Evolutionary conservation across 2,113 vertebrate genomes (phyloP), one percentile per base, ranked within the genome.

Genomic region (Mormyrus lacerda): DNA sequence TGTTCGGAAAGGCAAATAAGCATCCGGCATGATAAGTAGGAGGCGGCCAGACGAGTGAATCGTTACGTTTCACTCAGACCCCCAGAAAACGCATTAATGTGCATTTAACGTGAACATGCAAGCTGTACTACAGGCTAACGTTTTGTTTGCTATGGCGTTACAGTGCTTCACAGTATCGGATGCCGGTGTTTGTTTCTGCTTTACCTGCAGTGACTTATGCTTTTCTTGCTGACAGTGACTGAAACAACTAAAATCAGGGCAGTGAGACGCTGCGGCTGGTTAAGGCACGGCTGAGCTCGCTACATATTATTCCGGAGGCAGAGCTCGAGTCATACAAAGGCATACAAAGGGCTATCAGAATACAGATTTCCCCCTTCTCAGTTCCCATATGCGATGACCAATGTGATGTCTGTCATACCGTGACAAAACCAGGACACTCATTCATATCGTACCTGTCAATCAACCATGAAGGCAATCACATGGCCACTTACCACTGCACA

Each of bases 1-100:
- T 94, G 93, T 90, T 93, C 69, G 87, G 55, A 86, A 89, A 89
- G 45, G 51, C 87, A 27, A 39, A 44, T 39, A 31, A 35, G 13
- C 39, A 69, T 50, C 86, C 50, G 21, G 73, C 47, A 89, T 58
- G 65, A 58, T 19, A 69, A 92, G 15, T 45, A 39, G 73, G 48
- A 21, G 45, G 17, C 21, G 15, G 31, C 27, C 7, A 9, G 55
- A 7, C 24, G n/a, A n/a, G n/a, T n/a, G n/a, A n/a, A n/a, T n/a
- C 21, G 13, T 35, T 6, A 6, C n/a, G 5, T 79, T 79, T 79
- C 17, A 79, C 19, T 79, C 73, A 79, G 35, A 76, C 69, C 31
- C 15, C 35, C 69, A 39, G 35, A 76, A 76, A 79, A 79, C 13
- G 3, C 2, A 0, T 31, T 69, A 35, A 35, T 76, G 31, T 76